Percentiles rank a stretch among this genome's conserved stretches.
phyloP scores from a whole-genome alignment of 2,797 vertebrate genomes.

The Sebastes baramenuke region DNA sequence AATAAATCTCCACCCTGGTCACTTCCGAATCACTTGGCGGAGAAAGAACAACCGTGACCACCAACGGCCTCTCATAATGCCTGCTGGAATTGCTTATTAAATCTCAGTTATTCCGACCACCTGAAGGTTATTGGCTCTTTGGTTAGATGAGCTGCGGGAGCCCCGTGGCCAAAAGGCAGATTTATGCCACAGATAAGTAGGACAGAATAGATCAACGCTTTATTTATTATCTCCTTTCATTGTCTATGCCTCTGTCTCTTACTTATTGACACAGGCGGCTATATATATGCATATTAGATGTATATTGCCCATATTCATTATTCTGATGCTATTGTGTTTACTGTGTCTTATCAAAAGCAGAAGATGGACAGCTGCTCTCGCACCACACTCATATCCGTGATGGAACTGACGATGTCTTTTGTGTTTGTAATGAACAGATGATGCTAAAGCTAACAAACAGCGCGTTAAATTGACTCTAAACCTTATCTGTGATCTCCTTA shows the following conservation, averaged over 20 bases:
- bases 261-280: slow-evolving; percentile 45
- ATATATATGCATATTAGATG: slow-evolving; percentile 68
- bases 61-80: slow-evolving; percentile 41
- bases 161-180: slow-evolving; percentile 23
- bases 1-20: slow-evolving; percentile 51
- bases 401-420: slow-evolving; percentile 46
- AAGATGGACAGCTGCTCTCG: slow-evolving; percentile 48
- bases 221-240: slow-evolving; percentile 48
- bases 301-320: slow-evolving; percentile 58
- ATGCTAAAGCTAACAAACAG: slow-evolving; percentile 68
- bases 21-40: slow-evolving; percentile 39
- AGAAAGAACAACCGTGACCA: slow-evolving; percentile 35
- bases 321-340: slow-evolving; percentile 59
- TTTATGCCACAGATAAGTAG: slow-evolving; percentile 53
- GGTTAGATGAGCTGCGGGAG: slow-evolving; percentile 39
- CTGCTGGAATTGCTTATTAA: slow-evolving; percentile 56
- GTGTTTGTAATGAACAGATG: slow-evolving; percentile 65
- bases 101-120: slow-evolving; percentile 57
- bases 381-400: slow-evolving; percentile 35
- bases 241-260: slow-evolving; percentile 27
- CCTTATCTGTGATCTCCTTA: slow-evolving; percentile 54
- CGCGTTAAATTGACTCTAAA: slow-evolving; percentile 61
- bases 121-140: slow-evolving; percentile 61
- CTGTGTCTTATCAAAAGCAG: slow-evolving; percentile 61
- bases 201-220: slow-evolving; percentile 41